Evolutionary conservation across 1,140 invertebrate species (phyloP).

Genomic region (Caenorhabditis briggsae): DNA sequence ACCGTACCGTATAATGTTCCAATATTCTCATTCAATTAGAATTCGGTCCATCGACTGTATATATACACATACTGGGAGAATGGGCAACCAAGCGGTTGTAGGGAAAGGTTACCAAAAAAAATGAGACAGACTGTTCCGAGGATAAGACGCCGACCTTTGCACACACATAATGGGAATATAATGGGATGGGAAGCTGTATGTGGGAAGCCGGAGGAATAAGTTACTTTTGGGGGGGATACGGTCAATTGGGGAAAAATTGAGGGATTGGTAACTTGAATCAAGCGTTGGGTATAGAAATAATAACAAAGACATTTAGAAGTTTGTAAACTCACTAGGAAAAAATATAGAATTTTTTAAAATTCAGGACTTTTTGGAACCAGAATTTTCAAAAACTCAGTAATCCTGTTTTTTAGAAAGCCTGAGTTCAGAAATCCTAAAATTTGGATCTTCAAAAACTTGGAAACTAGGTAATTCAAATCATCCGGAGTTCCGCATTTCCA

Average conservation of each 20-base stretch:
- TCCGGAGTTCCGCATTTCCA: too few relatives aligned
- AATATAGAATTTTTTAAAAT: too few relatives aligned
- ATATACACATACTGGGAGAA: slow-evolving; percentile 4
- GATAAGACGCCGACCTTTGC: slow-evolving; percentile 43
- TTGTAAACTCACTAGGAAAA: too few relatives aligned
- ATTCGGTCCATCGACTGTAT: slow-evolving; percentile 32
- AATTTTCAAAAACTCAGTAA: too few relatives aligned
- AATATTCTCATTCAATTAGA: slow-evolving; percentile 56
- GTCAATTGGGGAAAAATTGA: neutral
- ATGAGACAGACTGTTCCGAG: neutral
- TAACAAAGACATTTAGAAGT: too few relatives aligned
- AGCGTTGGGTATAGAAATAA: too few relatives aligned
- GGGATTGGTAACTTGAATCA: neutral
- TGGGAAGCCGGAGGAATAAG: neutral
- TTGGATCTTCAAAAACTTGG: too few relatives aligned
- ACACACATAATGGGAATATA: slow-evolving; percentile 47
- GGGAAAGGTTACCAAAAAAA: neutral
- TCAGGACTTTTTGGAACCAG: too few relatives aligned
- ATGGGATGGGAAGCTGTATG: slow-evolving; percentile 29
- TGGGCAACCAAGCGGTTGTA: slow-evolving; percentile 15
- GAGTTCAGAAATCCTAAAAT: too few relatives aligned
- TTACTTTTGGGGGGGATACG: neutral
- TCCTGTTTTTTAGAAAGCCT: too few relatives aligned
- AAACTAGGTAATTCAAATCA: too few relatives aligned
- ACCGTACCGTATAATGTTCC: slow-evolving; percentile 15